These are phyloP conservation scores for Zhuqinia jingwanae DNA, from an alignment of 2,888 invertebrate genomes.

Conservation along the genomic window DNA sequence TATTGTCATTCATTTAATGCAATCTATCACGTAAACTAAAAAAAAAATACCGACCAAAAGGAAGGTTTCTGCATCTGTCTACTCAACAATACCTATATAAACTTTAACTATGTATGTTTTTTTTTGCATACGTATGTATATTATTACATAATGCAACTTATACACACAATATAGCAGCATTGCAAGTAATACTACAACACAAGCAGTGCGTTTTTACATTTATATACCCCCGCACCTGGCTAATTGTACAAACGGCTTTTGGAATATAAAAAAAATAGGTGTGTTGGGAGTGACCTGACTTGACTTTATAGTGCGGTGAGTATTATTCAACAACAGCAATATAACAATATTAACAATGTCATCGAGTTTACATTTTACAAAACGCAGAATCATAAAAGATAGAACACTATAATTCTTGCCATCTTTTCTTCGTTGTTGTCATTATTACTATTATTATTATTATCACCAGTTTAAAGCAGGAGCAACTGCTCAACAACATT, in stretches of 20 bases:
- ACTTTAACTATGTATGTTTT: too few relatives aligned
- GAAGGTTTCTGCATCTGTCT: too few relatives aligned
- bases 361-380: conserved; percentile 30
- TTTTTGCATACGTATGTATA: too few relatives aligned
- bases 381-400: neutral
- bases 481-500: conserved; percentile 57
- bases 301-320: conserved; percentile 40
- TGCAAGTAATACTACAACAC: too few relatives aligned
- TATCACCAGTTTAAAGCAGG: neutral
- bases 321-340: conserved; percentile 20
- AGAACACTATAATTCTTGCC: conserved; percentile 40
- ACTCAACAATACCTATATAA: too few relatives aligned
- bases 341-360: conserved; percentile 18
- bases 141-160: too few relatives aligned
- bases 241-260: conserved; percentile 55
- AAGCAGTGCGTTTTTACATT: too few relatives aligned
- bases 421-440: conserved; percentile 32
- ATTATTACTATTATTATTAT: conserved; percentile 6
- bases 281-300: conserved; percentile 65
- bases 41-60: neutral
- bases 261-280: conserved; percentile 67
- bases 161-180: too few relatives aligned
- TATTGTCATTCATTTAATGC: conserved; percentile 59
- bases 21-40: conserved; percentile 59
- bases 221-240: conserved; percentile 56